phyloP scores from a whole-genome alignment of 2,888 invertebrate genomes.

The Drosophila merina region DNA sequence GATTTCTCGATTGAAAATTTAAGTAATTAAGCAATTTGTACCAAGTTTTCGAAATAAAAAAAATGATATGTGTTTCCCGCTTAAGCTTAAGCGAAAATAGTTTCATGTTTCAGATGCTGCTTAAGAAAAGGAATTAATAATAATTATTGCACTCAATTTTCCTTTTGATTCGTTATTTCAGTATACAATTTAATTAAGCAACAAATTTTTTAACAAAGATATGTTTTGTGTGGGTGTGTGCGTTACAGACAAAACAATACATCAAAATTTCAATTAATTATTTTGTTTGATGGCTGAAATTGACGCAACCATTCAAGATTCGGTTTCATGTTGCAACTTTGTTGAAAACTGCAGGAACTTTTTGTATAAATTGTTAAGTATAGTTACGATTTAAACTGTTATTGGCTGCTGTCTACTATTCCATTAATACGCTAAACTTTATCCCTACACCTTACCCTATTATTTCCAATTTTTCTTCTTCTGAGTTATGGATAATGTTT shows the following conservation, averaged over 20 bases:
- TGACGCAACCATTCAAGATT: slow-evolving; percentile 16
- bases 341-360: slow-evolving; percentile 76
- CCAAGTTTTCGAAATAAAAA: slow-evolving; percentile 34
- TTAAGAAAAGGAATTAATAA: slow-evolving; percentile 49
- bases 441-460: slow-evolving; percentile 36
- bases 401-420: slow-evolving; percentile 43
- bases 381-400: slow-evolving; percentile 43
- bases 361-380: slow-evolving; percentile 45
- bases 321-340: slow-evolving; percentile 62
- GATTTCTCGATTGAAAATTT: slow-evolving; percentile 4
- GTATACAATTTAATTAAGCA: slow-evolving; percentile 44
- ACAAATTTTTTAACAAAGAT: slow-evolving; percentile 61
- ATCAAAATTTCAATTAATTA: slow-evolving; percentile 23
- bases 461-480: slow-evolving; percentile 22
- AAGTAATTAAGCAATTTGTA: slow-evolving; percentile 41
- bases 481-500: slow-evolving; percentile 14
- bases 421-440: slow-evolving; percentile 24
- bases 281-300: slow-evolving; percentile 5
- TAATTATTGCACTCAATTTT: slow-evolving; percentile 75
- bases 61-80: slow-evolving; percentile 62
- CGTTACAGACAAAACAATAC: slow-evolving; percentile 40
- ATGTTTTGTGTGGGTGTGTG: slow-evolving; percentile 43
- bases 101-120: slow-evolving; percentile 17
- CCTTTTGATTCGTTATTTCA: slow-evolving; percentile 42
- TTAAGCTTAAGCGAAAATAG: slow-evolving; percentile 15